Base-by-base conservation (phyloP, 2,888 invertebrate species). In the Rosalia funebris region DNA sequence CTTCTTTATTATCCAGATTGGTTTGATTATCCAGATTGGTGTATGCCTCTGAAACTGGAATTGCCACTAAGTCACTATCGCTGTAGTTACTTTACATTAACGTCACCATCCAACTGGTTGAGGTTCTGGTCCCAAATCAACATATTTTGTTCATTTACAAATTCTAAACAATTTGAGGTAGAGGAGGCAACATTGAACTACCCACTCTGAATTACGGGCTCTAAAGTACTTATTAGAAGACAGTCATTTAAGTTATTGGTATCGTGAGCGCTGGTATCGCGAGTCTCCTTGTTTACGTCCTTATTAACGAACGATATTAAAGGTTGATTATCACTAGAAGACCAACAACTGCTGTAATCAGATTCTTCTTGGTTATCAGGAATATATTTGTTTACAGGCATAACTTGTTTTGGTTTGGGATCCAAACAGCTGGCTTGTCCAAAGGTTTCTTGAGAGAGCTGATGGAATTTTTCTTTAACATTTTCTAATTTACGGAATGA, bases 401-500 rank as follows among this genome's bases (percentile, higher is more conserved):
- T 25, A 25, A 25, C 7, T 25, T 25, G 25, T 25, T 25, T 25
- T 25, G 25, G 25, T 7, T 25, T 25, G 7, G 25, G 25, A 25
- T 25, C 25, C 25, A 25, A 25, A 25, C 25, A 25, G 25, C 3
- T 25, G 7, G 3, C 7, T 25, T 25, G 25, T 25, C 25, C 25
- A 25, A 25, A 25, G 25, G 25, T 25, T 5, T 25, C 25, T 25
- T 25, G 25, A 25, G 25, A 25, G n/a, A 44, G 12, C 11, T 44
- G n/a, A 44, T 44, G 14, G 5, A 44, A 44, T 16, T 44, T 44
- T n/a, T 16, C 44, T 16, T 44, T 44, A 14, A 44, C 16, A 44
- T 44, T 15, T 44, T 15, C 17, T 39, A n/a, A n/a, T n/a, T n/a
- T n/a, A n/a, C n/a, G n/a, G n/a, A n/a, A n/a, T n/a, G n/a, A n/a